Evolutionary conservation across 2,797 vertebrate species (phyloP), one percentile per base, ranked within the genome.

Genomic region (Tympanoctomys barrerae): DNA sequence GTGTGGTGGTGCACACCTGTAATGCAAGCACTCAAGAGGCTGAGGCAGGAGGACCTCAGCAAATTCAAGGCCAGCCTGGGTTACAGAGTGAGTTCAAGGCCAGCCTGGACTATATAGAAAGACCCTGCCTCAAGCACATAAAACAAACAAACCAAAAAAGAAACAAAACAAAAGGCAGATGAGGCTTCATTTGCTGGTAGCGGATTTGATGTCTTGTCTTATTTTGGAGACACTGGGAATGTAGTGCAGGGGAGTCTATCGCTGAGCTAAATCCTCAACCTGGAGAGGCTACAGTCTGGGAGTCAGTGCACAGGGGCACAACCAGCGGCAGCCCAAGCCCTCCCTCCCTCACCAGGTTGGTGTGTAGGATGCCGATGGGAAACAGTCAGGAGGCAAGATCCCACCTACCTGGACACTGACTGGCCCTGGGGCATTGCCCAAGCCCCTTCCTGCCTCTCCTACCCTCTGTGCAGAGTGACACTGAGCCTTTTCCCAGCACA

Each of bases 401-500:
- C 75, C 36, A 5, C 22, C 10, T 10, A 2, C 9, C 80, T 68
- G n/a, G 28, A 68, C 31, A 7, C 28, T n/a, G 13, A 8, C 81
- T 64, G 71, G 39, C 62, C 2, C 2, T 22, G 14, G 16, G 19
- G 66, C 24, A 36, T 57, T 33, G 57, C 14, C 77, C 1, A 0
- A 2, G 39, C 3, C 78, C 82, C n/a, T 66, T 14, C 26, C 81
- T 70, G 12, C 52, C 22, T 70, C n/a, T 13, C 42, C 36, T 9
- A 11, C 39, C 0, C 33, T 28, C 52, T 2, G 9, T 18, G 16
- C 39, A 6, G 39, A 31, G 11, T 0, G n/a, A 3, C 8, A n/a
- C 86, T 31, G 90, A 66, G 5, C 36, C 24, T 77, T 77, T 16
- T 11, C 31, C 54, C 28, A 0, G 39, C 21, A 19, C 61, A 7